Evolutionary conservation across 2,113 vertebrate genomes (phyloP), one percentile per base, ranked within the genome.

Genomic region (Nycticebus coucang): DNA sequence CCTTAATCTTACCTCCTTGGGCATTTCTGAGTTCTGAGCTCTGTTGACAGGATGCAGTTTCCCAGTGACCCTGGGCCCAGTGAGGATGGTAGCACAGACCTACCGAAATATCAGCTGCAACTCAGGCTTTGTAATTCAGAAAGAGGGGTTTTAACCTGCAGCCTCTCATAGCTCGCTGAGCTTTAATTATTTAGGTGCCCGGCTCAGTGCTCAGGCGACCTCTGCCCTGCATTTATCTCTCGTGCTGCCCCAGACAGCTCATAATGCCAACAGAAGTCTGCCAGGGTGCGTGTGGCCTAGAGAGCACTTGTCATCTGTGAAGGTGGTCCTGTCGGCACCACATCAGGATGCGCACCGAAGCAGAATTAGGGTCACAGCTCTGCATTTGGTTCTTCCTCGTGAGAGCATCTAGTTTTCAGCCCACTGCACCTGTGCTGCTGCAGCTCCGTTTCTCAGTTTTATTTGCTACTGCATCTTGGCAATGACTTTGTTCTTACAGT

Each of bases 271-370:
- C 19, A 7, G 55, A 37, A 77, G 45, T 7, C 66, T 11, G 74
- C 80, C 64, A 11, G 66, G 37, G 81, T 7, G 11, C 35, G 30
- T 0, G 12, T 18, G 13, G 8, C 6, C 14, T 12, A 26, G 28
- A 66, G 21, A 30, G 37, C 55, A 9, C 64, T 53, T 59, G 62
- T 59, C n/a, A 15, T 83, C 33, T 13, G 17, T 33, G 28, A 7
- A 33, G 26, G 18, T 15, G 12, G 24, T 66, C 81, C 33, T 0
- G 2, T 33, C 37, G 22, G 33, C 15, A n/a, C 37, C 45, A n/a
- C 14, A 1, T n/a, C 7, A 0, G 1, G 4, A 26, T 12, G 12
- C 7, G 2, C 33, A 55, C 12, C 8, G 13, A 24, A 62, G 35
- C 18, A 79, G 19, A 12, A 12, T 22, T 0, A 0, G 7, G 10